Conservation (phyloP, 2,113 vertebrate genomes). For the Rhadina sibilatrix region DNA sequence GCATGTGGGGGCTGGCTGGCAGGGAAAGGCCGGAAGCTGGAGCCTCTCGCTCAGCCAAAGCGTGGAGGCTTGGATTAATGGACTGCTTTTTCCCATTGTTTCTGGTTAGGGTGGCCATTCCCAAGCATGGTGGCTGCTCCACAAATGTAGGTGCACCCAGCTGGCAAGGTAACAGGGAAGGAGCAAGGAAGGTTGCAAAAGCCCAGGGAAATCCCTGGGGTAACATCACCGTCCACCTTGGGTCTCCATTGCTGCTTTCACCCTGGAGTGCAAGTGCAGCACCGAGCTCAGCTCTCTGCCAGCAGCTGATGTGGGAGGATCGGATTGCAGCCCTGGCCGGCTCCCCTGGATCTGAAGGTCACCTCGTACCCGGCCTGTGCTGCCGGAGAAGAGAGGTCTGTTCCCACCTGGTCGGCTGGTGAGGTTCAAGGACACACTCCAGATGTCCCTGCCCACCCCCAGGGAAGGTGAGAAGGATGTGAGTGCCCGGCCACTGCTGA, state of each 20-base stretch:
- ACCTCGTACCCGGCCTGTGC: background rate
- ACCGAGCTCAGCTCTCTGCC: background rate
- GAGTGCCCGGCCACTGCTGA: background rate
- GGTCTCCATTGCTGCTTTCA: background rate
- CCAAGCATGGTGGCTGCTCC: background rate
- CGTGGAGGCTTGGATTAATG: accelerated
- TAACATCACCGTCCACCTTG: background rate
- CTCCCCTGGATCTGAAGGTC: background rate
- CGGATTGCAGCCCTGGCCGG: background rate
- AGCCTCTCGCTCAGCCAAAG: background rate
- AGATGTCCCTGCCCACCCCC: accelerated
- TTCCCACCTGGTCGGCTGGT: accelerated
- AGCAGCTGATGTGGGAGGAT: background rate
- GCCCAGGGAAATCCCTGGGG: background rate
- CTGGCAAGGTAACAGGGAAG: background rate
- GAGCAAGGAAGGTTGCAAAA: background rate
- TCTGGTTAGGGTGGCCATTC: background rate
- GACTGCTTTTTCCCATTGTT: background rate
- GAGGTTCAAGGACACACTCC: background rate
- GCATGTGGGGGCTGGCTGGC: background rate
- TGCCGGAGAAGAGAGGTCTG: background rate
- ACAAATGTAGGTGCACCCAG: background rate
- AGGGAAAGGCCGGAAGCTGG: background rate
- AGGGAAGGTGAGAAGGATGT: accelerated
- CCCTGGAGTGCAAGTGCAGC: accelerated